These are phyloP conservation scores for Egretta garzetta DNA, from an alignment of 2,113 vertebrate species.

Conservation along the genomic window DNA sequence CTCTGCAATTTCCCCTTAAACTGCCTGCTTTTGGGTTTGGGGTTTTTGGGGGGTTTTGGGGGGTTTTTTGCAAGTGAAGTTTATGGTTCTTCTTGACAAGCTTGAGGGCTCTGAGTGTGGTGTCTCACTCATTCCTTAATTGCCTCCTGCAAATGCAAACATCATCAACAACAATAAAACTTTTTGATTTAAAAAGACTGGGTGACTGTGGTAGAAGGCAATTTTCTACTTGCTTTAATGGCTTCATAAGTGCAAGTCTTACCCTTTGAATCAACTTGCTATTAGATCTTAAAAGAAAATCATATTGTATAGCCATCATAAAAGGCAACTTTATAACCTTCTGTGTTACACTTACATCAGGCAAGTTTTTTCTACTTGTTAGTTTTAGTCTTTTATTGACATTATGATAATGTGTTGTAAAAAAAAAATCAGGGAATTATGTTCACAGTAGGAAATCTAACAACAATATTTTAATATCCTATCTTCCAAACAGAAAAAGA, in stretches of 20 bases:
- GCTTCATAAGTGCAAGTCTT: constrained; percentile 60
- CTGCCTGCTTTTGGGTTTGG: neutral
- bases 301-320: constrained; percentile 41
- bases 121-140: constrained; percentile 48
- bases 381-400: constrained; percentile 66
- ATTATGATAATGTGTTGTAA: constrained; percentile 67
- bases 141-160: constrained; percentile 61
- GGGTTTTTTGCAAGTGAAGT: neutral
- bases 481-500: constrained; percentile 68
- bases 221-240: constrained; percentile 71
- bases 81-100: constrained; percentile 42
- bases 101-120: constrained; percentile 6
- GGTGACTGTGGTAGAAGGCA: constrained; percentile 51
- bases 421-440: constrained; percentile 82
- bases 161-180: constrained; percentile 53
- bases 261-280: constrained; percentile 70
- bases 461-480: constrained; percentile 70
- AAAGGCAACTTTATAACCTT: constrained; percentile 62
- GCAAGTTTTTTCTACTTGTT: constrained; percentile 58
- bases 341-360: constrained; percentile 40
- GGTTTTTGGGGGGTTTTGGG: too few relatives aligned
- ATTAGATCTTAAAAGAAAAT: constrained; percentile 73
- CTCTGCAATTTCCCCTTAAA: neutral
- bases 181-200: constrained; percentile 66
- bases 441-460: constrained; percentile 79